phyloP scores from a whole-genome alignment of 1,140 invertebrate genomes.

The Drosophila melanogaster region DNA sequence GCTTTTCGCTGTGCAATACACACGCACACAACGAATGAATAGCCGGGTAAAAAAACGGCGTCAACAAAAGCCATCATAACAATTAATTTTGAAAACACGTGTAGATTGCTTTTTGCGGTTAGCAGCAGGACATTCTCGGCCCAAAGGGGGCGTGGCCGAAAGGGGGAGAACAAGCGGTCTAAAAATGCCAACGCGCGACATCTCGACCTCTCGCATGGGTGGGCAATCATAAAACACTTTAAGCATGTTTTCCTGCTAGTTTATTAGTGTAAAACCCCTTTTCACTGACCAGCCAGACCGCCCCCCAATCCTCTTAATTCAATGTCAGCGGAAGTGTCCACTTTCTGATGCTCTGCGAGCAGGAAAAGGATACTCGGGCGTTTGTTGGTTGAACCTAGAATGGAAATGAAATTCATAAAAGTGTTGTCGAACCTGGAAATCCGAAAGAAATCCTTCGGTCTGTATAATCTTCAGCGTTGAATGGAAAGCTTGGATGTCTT shows the following conservation, averaged over 20 bases:
- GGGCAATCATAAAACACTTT: conserved; percentile 82
- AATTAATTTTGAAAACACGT: conserved; percentile 84
- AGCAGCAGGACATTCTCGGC: conserved; percentile 53
- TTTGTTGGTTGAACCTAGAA: background rate
- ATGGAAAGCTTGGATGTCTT: background rate
- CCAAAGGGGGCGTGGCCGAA: conserved; percentile 13
- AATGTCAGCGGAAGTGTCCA: conserved; percentile 73
- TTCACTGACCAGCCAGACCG: conserved; percentile 17
- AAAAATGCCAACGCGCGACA: conserved; percentile 64
- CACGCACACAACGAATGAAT: conserved; percentile 2
- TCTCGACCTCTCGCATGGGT: conserved; percentile 70
- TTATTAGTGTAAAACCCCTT: conserved; percentile 74
- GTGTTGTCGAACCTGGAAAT: conserved; percentile 16
- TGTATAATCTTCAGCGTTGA: conserved; percentile 9
- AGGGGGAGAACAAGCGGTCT: conserved; percentile 26
- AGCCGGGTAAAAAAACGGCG: conserved; percentile 64
- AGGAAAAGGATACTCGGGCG: conserved; percentile 7
- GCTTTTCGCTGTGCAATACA: background rate
- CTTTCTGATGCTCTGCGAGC: conserved; percentile 55
- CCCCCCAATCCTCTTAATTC: conserved; percentile 66
- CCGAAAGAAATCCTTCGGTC: conserved; percentile 20
- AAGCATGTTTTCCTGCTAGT: conserved; percentile 80
- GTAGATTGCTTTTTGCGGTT: conserved; percentile 84
- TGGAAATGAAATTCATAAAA: conserved; percentile 24
- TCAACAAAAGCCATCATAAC: conserved; percentile 82